Base-by-base conservation (phyloP, 2,888 invertebrate genomes). In the Polyploca ridens region DNA sequence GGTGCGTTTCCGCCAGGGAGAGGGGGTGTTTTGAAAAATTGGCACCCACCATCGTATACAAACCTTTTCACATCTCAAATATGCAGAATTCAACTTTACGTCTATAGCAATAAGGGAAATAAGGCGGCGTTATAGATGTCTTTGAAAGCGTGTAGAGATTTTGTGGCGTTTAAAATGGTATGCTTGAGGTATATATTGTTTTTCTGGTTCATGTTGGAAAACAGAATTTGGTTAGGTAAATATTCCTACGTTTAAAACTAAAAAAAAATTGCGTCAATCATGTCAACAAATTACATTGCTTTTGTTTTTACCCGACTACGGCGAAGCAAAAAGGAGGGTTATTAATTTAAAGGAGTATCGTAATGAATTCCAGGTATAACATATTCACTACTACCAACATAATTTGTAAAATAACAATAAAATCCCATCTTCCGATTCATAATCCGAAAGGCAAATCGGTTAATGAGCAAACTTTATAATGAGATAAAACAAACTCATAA, bases 21-120 rank as follows among this genome's bases (percentile, higher is more conserved):
- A 76, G 85, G 86, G 83, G 87, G 86, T 90, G 91, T 92, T 93
- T 92, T 93, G 91, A 93, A 93, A 94, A 94, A 94, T 93, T 92
- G 93, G 91, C 93, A 91, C 90, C 91, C 85, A 79, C 78, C 81
- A 81, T 82, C 83, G 81, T 85, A 83, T 78, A 81, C 83, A 81
- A 78, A 79, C 78, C 80, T 77, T 79, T 77, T 81, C 79, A 79
- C 75, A 71, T 69, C 69, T 73, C 72, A 77, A 79, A 78, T 75
- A 79, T 71, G 64, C 76, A 69, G 78, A 81, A 81, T 72, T 75
- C 73, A 75, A 81, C 85, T 79, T 74, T 88, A 84, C 66, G 19
- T 13, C 27, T 14, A 44, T 67, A 57, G 60, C 33, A 66, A 79
- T 82, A 84, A 82, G 72, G 77, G 10, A 19, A 19, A 10, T n/a